Evolutionary conservation across 1,140 invertebrate species (phyloP), one percentile per base, ranked within the genome.

Genomic region (Teleopsis dalmanni): DNA sequence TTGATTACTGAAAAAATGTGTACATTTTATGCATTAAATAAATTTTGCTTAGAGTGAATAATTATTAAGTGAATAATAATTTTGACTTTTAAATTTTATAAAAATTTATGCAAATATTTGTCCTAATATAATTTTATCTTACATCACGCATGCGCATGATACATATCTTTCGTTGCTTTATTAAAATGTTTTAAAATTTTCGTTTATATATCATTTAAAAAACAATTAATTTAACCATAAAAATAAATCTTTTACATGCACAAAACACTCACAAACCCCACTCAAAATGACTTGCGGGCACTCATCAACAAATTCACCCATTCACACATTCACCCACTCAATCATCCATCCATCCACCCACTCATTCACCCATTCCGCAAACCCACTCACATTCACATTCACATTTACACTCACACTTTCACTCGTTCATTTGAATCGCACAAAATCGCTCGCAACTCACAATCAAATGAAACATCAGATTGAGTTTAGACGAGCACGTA

Each of bases 91-190:
- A 40, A 22, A 40, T 40, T 16, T 14, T 34, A 14, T 34, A 14
- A 34, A 34, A 14, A 34, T 34, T 34, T 34, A 34, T 34, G 33
- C 33, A 34, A 34, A 9, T 34, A 34, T 11, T 65, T 53, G 55
- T 62, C 67, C 64, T 65, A 68, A 66, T 65, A 65, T 61, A 60
- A 68, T 69, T 69, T 64, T 63, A 58, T 68, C 65, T 62, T 62
- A 69, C 65, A 69, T 69, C 65, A 69, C 65, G 65, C 65, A 69
- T 70, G 66, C 66, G 66, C 66, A 69, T 70, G 65, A 54, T 62
- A 68, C 62, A 68, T 69, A 46, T 45, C 23, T 53, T 54, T 48
- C 42, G 25, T 47, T 51, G 43, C 34, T 56, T 51, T 58, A 51
- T 53, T 41, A 44, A 11, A 6, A 27, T 18, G 35, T 27, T 37